phyloP scores from a whole-genome alignment of 2,113 vertebrate genomes.

The Petroica traversi region DNA sequence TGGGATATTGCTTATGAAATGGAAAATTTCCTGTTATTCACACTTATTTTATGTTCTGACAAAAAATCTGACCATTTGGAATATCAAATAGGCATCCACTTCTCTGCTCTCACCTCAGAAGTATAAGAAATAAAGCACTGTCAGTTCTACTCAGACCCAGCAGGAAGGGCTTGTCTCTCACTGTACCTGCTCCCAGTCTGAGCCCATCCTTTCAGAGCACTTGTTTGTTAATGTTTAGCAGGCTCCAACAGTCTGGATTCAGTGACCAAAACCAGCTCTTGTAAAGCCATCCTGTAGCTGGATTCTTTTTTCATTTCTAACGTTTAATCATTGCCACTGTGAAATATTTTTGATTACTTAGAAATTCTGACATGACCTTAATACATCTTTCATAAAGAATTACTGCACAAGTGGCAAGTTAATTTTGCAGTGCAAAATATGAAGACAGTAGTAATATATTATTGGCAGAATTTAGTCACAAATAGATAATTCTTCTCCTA shows the following conservation, averaged over 20 bases:
- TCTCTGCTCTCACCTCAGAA: neutral
- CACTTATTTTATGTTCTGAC: neutral
- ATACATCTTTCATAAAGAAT: neutral
- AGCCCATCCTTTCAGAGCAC: neutral
- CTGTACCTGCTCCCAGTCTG: neutral
- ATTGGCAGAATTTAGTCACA: neutral
- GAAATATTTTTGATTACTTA: conserved; percentile 24
- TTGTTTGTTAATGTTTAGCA: neutral
- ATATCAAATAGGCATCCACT: neutral
- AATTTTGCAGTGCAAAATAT: conserved; percentile 4
- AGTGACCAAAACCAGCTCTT: neutral
- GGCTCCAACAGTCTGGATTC: neutral
- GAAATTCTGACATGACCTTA: conserved; percentile 7
- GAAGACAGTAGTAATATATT: neutral
- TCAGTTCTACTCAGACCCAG: neutral
- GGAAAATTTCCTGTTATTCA: neutral
- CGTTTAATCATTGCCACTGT: neutral
- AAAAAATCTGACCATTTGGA: neutral
- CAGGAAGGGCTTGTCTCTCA: neutral
- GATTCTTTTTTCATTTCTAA: neutral
- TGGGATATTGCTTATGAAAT: neutral
- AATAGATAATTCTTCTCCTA: neutral
- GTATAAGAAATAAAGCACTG: neutral
- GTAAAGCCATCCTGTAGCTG: neutral
- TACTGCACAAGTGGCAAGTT: neutral